A percentile compares a stretch with the other conserved stretches of the same genome.
Evolutionary conservation across 2,797 vertebrate species (phyloP).

Genomic region (Clarias platycephalus): DNA sequence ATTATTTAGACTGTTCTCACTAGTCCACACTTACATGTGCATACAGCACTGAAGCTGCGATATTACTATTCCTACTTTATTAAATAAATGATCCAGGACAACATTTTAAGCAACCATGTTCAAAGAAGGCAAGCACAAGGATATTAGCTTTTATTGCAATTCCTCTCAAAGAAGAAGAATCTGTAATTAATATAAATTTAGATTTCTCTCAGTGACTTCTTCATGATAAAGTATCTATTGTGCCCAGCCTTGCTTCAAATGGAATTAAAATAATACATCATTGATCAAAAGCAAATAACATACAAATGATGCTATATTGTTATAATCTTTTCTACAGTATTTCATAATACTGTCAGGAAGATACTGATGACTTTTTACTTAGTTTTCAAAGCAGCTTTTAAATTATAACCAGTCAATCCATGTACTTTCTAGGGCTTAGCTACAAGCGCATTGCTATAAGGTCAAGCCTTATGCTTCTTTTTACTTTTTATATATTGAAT

Average conservation of each 20-base stretch:
- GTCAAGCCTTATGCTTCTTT: neutral
- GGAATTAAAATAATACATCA: constrained; percentile 70
- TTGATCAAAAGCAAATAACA: constrained; percentile 72
- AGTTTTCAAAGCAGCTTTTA: constrained; percentile 65
- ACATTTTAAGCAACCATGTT: constrained; percentile 64
- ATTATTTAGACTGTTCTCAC: neutral
- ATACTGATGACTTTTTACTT: constrained; percentile 64
- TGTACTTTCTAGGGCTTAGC: neutral
- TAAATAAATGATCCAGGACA: constrained; percentile 69
- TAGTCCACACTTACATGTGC: constrained; percentile 69
- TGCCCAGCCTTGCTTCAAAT: constrained; percentile 62
- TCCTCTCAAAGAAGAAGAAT: constrained; percentile 69
- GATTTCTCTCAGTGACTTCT: constrained; percentile 62
- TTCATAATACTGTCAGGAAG: constrained; percentile 67
- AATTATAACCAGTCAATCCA: constrained; percentile 68
- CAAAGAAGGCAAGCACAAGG: constrained; percentile 59
- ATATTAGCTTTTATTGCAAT: constrained; percentile 63
- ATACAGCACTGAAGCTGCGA: constrained; percentile 66
- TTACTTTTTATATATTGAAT: neutral
- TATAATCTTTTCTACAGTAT: constrained; percentile 60
- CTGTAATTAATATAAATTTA: constrained; percentile 70
- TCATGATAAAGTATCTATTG: constrained; percentile 46
- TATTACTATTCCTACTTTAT: constrained; percentile 63
- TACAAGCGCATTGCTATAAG: neutral
- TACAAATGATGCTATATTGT: constrained; percentile 65